A percentile compares a stretch with the other conserved stretches of the same genome.
phyloP scores from a whole-genome alignment of 1,140 invertebrate genomes.

The Nasonia giraulti region DNA sequence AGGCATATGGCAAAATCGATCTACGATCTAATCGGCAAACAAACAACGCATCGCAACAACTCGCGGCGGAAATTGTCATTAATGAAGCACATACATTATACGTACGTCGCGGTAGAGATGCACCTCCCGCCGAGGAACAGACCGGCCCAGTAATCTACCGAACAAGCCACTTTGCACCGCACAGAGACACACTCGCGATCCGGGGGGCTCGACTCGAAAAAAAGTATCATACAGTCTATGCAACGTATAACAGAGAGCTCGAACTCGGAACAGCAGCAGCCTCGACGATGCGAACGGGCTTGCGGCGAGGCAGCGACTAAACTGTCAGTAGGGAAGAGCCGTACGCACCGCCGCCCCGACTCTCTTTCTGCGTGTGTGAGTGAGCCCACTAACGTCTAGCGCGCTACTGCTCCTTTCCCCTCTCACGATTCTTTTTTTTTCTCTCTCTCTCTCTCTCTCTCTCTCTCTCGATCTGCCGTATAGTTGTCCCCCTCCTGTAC shows the following conservation, averaged over 20 bases:
- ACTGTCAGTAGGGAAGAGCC: constrained; percentile 36
- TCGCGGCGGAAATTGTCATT: not conserved
- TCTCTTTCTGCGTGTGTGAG: not conserved
- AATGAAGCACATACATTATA: not conserved
- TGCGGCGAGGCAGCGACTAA: constrained; percentile 59
- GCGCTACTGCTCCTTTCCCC: not conserved
- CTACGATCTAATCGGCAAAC: too few relatives aligned
- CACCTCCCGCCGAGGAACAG: not conserved
- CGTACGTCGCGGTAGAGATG: constrained; percentile 15
- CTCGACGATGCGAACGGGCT: constrained; percentile 62
- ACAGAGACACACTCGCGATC: constrained; percentile 3
- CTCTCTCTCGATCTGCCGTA: constrained; percentile 2
- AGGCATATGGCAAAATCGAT: too few relatives aligned
- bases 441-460: not conserved
- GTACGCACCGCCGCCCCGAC: not conserved
- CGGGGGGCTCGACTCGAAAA: constrained; percentile 2
- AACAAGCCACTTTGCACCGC: constrained; percentile 10
- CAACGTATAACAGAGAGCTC: not conserved
- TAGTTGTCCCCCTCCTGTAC: not conserved
- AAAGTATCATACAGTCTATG: not conserved
- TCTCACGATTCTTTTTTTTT: not conserved
- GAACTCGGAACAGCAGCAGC: not conserved
- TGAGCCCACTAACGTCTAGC: constrained; percentile 3
- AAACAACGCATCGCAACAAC: not conserved
- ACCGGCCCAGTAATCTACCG: not conserved